Conservation (phyloP, 23 tunicate species). For the Halocynthia aurantium region DNA sequence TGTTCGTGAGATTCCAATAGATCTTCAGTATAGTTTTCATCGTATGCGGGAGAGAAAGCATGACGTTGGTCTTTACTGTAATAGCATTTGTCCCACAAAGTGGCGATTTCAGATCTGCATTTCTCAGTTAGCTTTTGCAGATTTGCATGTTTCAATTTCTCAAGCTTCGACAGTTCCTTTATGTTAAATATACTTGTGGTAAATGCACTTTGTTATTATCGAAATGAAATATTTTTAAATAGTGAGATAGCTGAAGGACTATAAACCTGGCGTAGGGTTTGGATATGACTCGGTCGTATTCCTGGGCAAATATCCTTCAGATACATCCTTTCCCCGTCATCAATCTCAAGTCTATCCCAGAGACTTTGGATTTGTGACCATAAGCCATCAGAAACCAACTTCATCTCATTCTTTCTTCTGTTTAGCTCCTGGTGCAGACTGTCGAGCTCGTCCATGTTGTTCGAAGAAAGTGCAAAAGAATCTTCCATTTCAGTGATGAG, state of each 20-base stretch:
- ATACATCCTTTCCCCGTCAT: slow-evolving; percentile 18
- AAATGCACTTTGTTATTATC: neutral
- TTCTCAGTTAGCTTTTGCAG: slow-evolving; percentile 61
- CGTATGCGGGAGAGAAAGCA: slow-evolving; percentile 36
- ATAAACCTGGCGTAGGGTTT: slow-evolving; percentile 36
- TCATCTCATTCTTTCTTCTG: slow-evolving; percentile 30
- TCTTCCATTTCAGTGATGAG: slow-evolving; percentile 25
- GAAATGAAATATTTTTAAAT: neutral
- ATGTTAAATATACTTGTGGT: neutral
- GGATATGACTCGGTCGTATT: slow-evolving; percentile 40
- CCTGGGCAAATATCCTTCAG: slow-evolving; percentile 31
- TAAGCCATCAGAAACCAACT: slow-evolving; percentile 31
- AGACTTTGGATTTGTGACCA: slow-evolving; percentile 47
- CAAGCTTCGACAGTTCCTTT: slow-evolving; percentile 33
- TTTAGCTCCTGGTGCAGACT: slow-evolving; percentile 36
- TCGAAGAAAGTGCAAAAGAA: slow-evolving; percentile 14
- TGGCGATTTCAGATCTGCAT: slow-evolving; percentile 53
- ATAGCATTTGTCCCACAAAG: slow-evolving; percentile 74
- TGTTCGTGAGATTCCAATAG: slow-evolving; percentile 63
- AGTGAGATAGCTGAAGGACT: neutral
- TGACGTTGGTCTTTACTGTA: slow-evolving; percentile 74
- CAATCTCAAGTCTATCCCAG: slow-evolving; percentile 67
- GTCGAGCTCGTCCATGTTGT: slow-evolving; percentile 61
- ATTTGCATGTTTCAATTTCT: slow-evolving; percentile 48
- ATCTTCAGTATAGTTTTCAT: slow-evolving; percentile 73